Base-by-base conservation (phyloP, 2,888 invertebrate genomes). In the Pristionchus fissidentatus region DNA sequence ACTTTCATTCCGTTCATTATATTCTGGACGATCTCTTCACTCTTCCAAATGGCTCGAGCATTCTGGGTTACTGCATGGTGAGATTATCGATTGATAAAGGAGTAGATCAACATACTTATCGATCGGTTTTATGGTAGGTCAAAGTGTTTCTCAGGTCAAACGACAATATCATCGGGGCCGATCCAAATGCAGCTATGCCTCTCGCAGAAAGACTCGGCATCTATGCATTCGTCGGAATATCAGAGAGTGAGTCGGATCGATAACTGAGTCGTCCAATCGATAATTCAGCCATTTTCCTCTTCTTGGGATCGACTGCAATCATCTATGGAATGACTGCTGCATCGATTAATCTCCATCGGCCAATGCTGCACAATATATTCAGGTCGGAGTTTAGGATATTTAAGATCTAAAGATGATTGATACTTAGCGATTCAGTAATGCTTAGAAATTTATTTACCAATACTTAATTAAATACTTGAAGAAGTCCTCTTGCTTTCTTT, bases 1-100 rank as follows among this genome's bases (percentile, higher is more conserved):
- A 88, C 90, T 80, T 86, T 88, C 4, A 55, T 89, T 3, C 89
- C 89, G 0, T 88, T 87, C 75, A 41, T 86, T 8, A 32, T 87
- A 10, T 84, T 83, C 3, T 83, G 86, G 15, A 41, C 85, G 8
- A 26, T 86, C 35, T 87, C 87, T 41, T 86, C 88, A 19, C 60
- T 84, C 13, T 87, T 90, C 38, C 87, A 89, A 43, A 90, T 90
- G 90, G 77, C 75, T 10, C 85, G 91, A 75, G 89, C 89, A 82
- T 83, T 91, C 26, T 91, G 91, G 91, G 86, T 91, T n/a, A 89
- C 91, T 46, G 88, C 86, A 41, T 91, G 91, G 90, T 86, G 3
- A 38, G 73, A 70, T 10, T 66, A 29, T 10, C 5, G 19, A 35
- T 66, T 32, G 22, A 35, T 1, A 66, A 66, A 66, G n/a, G 8